phyloP scores from a whole-genome alignment of 2,797 vertebrate genomes.

The Hippoglossus hippoglossus region DNA sequence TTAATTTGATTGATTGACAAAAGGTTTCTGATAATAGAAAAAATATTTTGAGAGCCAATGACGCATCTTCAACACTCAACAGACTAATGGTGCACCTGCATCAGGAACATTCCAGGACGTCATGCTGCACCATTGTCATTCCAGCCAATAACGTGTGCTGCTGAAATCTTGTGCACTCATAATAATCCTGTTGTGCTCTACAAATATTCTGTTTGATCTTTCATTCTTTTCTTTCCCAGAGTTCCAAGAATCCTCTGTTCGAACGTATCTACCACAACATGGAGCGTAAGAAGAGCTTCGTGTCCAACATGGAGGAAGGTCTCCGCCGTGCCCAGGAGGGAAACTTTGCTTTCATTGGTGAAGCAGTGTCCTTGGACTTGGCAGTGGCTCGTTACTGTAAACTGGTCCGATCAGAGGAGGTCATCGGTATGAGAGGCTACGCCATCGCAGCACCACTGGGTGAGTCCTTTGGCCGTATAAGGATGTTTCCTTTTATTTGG shows the following conservation, averaged over 20 bases:
- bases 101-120: too few species aligned
- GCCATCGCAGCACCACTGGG: conserved; percentile 86
- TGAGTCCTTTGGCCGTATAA: conserved; percentile 55
- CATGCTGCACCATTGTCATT: background rate
- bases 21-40: too few species aligned
- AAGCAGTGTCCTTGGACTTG: conserved; percentile 88
- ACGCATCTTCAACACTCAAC: too few species aligned
- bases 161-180: background rate
- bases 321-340: conserved; percentile 82
- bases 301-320: conserved; percentile 83
- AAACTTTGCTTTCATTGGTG: conserved; percentile 91
- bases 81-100: too few species aligned
- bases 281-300: conserved; percentile 85
- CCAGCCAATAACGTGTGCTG: background rate
- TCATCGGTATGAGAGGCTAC: conserved; percentile 86
- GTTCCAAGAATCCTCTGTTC: conserved; percentile 84
- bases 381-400: conserved; percentile 86
- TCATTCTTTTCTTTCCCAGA: conserved; percentile 68
- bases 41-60: too few species aligned
- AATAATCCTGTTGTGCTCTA: too few species aligned
- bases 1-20: too few species aligned
- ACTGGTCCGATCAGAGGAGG: conserved; percentile 82
- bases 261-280: conserved; percentile 88
- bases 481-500: background rate
- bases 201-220: background rate